Evolutionary conservation across 1,140 invertebrate species (phyloP), one percentile per base, ranked within the genome.

Genomic region (Cyphomyrmex costatus): DNA sequence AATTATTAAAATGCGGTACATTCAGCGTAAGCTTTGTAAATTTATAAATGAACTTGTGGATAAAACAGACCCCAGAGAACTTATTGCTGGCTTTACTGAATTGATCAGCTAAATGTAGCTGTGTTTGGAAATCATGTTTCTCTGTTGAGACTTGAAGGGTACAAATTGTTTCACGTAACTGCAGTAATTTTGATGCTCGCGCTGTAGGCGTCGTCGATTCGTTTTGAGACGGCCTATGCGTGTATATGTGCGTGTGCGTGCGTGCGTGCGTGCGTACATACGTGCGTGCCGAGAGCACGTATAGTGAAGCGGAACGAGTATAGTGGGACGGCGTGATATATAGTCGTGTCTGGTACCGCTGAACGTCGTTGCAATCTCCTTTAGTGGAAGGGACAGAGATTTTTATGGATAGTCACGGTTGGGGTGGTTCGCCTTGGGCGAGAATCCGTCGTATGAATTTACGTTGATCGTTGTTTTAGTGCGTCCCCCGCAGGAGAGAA

Each of bases 301-400:
- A 86, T 58, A 76, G 65, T 61, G 68, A 86, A 63, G 58, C 85
- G 49, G 84, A 74, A 88, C 85, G 84, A 16, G 84, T 66, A 73
- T 79, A 71, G 68, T 68, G 74, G 74, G 76, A 77, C 85, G 84
- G 24, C 42, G 77, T 86, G 85, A 89, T 88, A 66, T 89, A 89
- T 88, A 87, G 83, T 68, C 78, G 65, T 61, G 74, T 85, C 76
- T 87, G 82, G 51, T 77, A 86, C 56, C 88, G 83, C 76, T 88
- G 80, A 89, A 87, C 76, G 86, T 70, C 82, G 70, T 86, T 82
- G 86, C 88, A 88, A 89, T 89, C 87, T 89, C 66, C 89, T 86
- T 88, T 88, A 79, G 87, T 84, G 68, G 78, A 63, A 56, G 68
- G 61, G 76, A 71, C 89, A 76, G 58, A 56, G 79, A 87, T 89